These are phyloP conservation scores for Pristionchus japonicus DNA, from an alignment of 2,888 invertebrate genomes.

Conservation along the genomic window DNA sequence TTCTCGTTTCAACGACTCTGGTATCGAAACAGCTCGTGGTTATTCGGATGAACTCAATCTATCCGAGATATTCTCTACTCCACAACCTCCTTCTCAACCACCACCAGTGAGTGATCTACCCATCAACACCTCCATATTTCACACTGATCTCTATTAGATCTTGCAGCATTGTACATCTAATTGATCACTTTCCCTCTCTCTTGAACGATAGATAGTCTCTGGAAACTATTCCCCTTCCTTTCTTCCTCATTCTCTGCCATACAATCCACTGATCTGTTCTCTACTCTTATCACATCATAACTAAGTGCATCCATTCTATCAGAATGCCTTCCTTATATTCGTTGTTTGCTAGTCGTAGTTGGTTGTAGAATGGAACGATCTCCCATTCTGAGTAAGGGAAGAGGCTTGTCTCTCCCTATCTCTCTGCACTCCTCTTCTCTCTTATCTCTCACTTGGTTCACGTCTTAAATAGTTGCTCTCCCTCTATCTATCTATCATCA, in stretches of 20 bases:
- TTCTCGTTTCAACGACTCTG: conserved; percentile 3
- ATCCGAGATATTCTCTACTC: conserved; percentile 19
- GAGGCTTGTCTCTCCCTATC: background rate
- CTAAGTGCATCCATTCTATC: background rate
- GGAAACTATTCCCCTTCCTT: background rate
- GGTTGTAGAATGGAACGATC: background rate
- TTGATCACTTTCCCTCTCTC: background rate
- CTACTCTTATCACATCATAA: conserved; percentile 16
- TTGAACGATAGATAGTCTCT: background rate
- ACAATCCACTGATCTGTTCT: background rate
- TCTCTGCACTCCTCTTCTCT: background rate
- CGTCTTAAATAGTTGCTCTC: conserved; percentile 35
- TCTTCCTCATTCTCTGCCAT: background rate
- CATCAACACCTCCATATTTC: background rate
- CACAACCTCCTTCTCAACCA: background rate
- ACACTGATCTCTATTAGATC: background rate
- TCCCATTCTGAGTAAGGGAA: background rate
- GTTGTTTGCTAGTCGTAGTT: conserved; percentile 12
- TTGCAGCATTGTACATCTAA: background rate
- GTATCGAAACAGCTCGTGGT: conserved; percentile 5
- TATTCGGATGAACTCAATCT: conserved; percentile 40
- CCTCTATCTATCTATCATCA: conserved; percentile 24
- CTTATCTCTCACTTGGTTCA: background rate
- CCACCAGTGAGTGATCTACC: background rate
- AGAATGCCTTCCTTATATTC: background rate